Evolutionary conservation across 64 coral and sea anemone species (phyloP), one percentile per base, ranked within the genome.

Genomic region (Platygyra sinensis): DNA sequence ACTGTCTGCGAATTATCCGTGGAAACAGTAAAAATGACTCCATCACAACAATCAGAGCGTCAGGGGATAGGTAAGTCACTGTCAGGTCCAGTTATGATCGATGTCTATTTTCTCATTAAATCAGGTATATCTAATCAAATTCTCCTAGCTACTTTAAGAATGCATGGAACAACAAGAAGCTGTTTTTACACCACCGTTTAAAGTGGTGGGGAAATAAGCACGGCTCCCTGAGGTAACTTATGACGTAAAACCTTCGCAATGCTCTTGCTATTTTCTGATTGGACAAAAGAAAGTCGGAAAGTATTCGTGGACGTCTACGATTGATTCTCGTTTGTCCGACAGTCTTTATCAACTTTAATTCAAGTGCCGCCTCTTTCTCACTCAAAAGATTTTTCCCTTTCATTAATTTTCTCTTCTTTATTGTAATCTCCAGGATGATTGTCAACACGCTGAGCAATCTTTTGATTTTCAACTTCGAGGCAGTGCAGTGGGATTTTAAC

Each of bases 391-490:
- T 31, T 73, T 57, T 16, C 55, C 12, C 17, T 18, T 7, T 2
- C n/a, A 19, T 74, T 54, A 24, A 54, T 36, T 46, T 69, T 73
- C 52, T 59, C 8, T 20, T 11, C 33, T 11, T 49, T 64, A 17
- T 30, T 83, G 74, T 67, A n/a, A 52, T 69, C 28, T 89, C 4
- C 75, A 99, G 97, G 73, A 95, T 99, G 78, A 92, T 99, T 20
- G 87, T 99, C 16, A 99, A 99, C 88, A 99, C 97, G 0, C 54
- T 93, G 1, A 99, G 97, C 74, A 99, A 99, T 33, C 79, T 99
- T 36, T 83, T 99, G 30, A 93, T 99, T 24, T 93, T 99, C 73
- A 99, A 99, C 91, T 99, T 99, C 52, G 97, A 99, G 86, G 72
- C 91, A 8, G 89, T 96, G 9, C 18, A 79, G 52, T 99, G 97